These are phyloP conservation scores for Scopus umbretta DNA, from an alignment of 2,113 vertebrate species.

Conservation along the genomic window DNA sequence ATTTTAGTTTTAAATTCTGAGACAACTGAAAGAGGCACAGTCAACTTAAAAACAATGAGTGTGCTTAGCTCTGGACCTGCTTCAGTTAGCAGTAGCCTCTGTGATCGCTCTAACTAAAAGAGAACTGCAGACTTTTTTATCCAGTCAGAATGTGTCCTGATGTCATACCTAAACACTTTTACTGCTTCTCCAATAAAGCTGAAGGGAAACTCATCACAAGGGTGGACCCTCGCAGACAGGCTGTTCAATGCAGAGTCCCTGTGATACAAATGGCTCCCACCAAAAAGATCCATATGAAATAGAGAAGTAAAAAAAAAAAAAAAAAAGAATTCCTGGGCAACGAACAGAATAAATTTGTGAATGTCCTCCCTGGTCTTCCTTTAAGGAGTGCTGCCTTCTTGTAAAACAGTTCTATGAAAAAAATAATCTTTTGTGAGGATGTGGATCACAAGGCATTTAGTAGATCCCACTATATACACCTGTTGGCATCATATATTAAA, in stretches of 20 bases:
- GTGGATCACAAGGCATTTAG: background rate
- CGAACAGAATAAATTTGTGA: background rate
- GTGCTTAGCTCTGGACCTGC: background rate
- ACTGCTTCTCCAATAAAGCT: background rate
- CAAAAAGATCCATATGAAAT: background rate
- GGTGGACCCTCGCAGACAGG: background rate
- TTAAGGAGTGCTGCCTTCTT: background rate
- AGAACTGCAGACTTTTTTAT: background rate
- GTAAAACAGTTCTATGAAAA: background rate
- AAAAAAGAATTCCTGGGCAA: background rate
- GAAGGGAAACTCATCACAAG: background rate
- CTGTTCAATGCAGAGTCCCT: background rate
- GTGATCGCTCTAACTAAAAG: accelerated
- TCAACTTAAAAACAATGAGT: background rate
- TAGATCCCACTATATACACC: background rate
- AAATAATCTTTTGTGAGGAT: background rate
- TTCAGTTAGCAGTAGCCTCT: background rate
- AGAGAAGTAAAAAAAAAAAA: background rate
- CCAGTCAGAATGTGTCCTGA: background rate
- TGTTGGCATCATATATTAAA: background rate
- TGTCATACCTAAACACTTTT: background rate
- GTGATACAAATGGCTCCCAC: background rate
- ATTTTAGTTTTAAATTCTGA: background rate
- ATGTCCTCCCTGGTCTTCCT: background rate
- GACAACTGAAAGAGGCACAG: background rate